Conservation (phyloP, 2,888 invertebrate species). For the Tenthredo distinguenda region DNA sequence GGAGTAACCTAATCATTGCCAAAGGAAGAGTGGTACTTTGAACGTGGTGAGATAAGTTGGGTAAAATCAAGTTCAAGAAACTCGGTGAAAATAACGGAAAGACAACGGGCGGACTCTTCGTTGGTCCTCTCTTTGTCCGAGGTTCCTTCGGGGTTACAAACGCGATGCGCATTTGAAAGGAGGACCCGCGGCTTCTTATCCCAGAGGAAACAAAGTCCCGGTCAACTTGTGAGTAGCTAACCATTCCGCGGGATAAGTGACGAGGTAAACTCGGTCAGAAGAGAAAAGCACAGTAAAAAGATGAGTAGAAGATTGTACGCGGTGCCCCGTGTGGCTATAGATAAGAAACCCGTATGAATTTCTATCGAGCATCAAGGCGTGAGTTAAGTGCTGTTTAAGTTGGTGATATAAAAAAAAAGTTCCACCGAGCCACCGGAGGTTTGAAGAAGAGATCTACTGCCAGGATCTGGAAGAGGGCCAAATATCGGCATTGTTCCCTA, state of each 20-base stretch:
- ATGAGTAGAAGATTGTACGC: neutral
- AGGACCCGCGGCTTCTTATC: neutral
- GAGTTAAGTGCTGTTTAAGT: constrained; percentile 55
- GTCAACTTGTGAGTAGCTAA: neutral
- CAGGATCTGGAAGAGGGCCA: constrained; percentile 42
- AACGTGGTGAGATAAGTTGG: neutral
- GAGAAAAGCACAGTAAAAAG: neutral
- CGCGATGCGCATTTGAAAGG: constrained; percentile 34
- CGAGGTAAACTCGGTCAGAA: constrained; percentile 34
- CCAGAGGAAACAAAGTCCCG: constrained; percentile 28
- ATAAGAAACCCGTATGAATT: constrained; percentile 47
- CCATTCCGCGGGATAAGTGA: neutral
- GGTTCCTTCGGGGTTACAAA: constrained; percentile 23
- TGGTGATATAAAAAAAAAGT: constrained; percentile 50
- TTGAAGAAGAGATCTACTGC: constrained; percentile 22
- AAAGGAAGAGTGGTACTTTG: neutral
- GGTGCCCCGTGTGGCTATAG: neutral
- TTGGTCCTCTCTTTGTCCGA: constrained; percentile 11
- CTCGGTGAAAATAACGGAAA: constrained; percentile 1
- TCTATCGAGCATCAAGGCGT: constrained; percentile 37
- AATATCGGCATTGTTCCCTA: constrained; percentile 30
- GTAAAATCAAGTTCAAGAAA: constrained; percentile 9
- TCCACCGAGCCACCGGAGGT: constrained; percentile 43
- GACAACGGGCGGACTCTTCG: constrained; percentile 2
- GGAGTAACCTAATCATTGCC: neutral